These are phyloP conservation scores for Ernsta delagoae DNA, from an alignment of 2,888 invertebrate species.

Conservation along the genomic window DNA sequence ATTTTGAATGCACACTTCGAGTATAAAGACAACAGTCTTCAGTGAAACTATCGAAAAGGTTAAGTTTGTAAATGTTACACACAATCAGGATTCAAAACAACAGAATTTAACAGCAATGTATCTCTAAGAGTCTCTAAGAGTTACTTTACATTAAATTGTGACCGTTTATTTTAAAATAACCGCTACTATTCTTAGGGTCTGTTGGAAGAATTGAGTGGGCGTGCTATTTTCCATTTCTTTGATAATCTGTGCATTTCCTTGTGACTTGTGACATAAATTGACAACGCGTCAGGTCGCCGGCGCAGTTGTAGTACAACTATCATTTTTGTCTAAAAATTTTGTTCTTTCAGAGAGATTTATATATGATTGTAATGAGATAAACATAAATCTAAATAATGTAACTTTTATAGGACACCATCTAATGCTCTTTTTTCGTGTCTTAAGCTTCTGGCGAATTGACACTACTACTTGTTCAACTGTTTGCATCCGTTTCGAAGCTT, in stretches of 20 bases:
- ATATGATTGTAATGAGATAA: neutral
- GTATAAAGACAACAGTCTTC: too few species aligned
- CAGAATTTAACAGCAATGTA: too few species aligned
- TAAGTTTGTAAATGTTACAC: too few species aligned
- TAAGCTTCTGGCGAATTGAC: too few species aligned
- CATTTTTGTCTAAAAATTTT: neutral
- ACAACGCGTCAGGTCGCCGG: constrained; percentile 17
- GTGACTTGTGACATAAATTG: constrained; percentile 30
- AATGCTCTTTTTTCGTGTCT: too few species aligned
- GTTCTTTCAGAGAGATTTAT: neutral
- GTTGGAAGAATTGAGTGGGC: constrained; percentile 3
- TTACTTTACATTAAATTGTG: neutral
- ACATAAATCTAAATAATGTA: too few species aligned
- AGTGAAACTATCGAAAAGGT: too few species aligned
- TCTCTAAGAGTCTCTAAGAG: neutral
- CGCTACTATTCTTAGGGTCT: neutral
- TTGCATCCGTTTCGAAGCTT: too few species aligned
- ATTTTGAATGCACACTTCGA: too few species aligned
- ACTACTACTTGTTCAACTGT: too few species aligned
- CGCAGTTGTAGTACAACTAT: neutral
- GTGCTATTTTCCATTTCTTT: constrained; percentile 28
- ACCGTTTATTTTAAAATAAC: neutral
- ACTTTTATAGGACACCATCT: too few species aligned
- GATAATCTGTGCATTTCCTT: constrained; percentile 34
- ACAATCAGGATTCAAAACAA: too few species aligned